Base-by-base conservation (phyloP, 1,140 invertebrate genomes). In the Drosophila pruinosa region DNA sequence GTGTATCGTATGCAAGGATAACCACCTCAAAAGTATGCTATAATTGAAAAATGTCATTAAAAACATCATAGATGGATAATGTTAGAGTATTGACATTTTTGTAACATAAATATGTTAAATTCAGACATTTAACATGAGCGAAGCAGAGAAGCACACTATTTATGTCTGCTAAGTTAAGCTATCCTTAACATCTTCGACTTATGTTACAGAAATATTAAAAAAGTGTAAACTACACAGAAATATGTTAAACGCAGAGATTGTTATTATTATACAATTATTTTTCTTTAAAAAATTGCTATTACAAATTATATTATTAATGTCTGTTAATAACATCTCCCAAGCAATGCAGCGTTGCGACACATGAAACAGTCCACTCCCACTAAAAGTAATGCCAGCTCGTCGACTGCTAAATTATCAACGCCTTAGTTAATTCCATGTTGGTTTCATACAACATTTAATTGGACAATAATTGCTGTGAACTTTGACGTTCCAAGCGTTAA, bases 11-110 rank as follows among this genome's bases (percentile, higher is more conserved):
- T 12, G 4, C 14, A 22, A 3, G 21, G 4, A 5, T n/a, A 22
- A 34, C 2, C 8, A 34, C n/a, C 61, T 41, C 19, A 12, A 56
- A 64, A 64, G 61, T 64, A 64, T 45, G 61, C 48, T 47, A 24
- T 47, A 24, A 47, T 24, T n/a, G 17, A 47, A 26, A n/a, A 43
- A 43, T 58, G 8, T 31, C 10, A 31, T 4, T 2, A 17, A 41
- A 21, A 22, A 1, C 4, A 4, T 53, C n/a, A 10, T 24, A 1
- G 15, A 6, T 1, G 26, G 7, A 24, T 1, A 12, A 12, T 50
- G 8, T 8, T 31, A 31, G 17, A 5, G 6, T 8, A 17, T 31
- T 31, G 15, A 15, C 10, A 50, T 31, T 31, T 3, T 43, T 10
- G 15, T 3, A 43, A 19, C 15, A 7, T 6, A 24, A 45, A 12